These are phyloP conservation scores for Cygnus buccinator DNA, from an alignment of 2,113 vertebrate genomes.

Conservation along the genomic window DNA sequence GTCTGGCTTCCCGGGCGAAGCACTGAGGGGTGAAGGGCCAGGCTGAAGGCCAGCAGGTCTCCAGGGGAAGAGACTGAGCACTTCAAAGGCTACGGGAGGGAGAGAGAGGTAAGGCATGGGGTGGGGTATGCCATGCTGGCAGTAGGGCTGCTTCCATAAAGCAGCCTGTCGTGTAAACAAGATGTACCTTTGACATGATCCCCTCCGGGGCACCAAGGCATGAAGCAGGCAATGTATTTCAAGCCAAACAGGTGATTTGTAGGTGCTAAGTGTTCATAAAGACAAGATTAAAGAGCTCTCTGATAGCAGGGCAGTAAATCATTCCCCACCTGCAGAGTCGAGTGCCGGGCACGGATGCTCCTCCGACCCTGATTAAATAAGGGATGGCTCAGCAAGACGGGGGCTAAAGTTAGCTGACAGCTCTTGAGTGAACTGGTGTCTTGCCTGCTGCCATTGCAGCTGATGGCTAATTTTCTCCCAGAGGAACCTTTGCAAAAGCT, in stretches of 20 bases:
- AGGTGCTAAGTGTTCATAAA: constrained; percentile 67
- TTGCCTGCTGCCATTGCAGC: not conserved
- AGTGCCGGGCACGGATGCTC: constrained; percentile 13
- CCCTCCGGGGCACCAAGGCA: constrained; percentile 55
- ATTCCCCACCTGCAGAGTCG: constrained; percentile 40
- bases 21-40: not conserved
- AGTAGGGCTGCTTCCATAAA: constrained; percentile 19
- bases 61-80: not conserved
- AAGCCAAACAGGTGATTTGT: constrained; percentile 65
- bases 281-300: constrained; percentile 70
- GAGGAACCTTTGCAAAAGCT: constrained; percentile 35
- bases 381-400: not conserved
- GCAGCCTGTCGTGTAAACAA: constrained; percentile 69
- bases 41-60: not conserved
- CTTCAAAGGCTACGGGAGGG: not conserved
- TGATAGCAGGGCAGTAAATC: constrained; percentile 53
- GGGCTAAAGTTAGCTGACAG: constrained; percentile 36
- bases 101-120: not conserved
- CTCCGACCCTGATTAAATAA: constrained; percentile 64
- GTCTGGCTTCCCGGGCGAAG: not conserved
- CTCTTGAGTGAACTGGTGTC: constrained; percentile 49
- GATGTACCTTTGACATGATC: constrained; percentile 60
- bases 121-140: not conserved
- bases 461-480: constrained; percentile 52
- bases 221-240: constrained; percentile 54